These are phyloP conservation scores for Centropus unirufus DNA, from an alignment of 2,113 vertebrate species.

Conservation along the genomic window DNA sequence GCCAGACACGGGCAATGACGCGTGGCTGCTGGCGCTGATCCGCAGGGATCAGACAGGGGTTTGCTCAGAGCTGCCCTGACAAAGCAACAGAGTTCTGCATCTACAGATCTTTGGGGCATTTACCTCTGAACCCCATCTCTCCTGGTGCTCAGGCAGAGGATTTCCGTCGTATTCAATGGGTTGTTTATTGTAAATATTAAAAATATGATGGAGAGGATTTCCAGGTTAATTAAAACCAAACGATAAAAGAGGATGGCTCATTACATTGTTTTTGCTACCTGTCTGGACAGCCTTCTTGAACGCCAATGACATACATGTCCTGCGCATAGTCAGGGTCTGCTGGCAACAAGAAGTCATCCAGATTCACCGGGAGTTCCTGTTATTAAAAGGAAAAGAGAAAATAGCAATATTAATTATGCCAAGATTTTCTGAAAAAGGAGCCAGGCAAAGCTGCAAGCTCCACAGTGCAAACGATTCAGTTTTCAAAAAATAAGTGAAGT, in stretches of 20 bases:
- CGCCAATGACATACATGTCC: conserved; percentile 93
- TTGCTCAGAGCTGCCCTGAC: background rate
- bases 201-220: background rate
- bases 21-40: fast-evolving
- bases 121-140: background rate
- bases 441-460: background rate
- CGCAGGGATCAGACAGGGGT: background rate
- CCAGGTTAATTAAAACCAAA: background rate
- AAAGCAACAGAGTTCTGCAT: background rate
- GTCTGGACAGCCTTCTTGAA: conserved; percentile 97
- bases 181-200: background rate
- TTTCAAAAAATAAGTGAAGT: background rate
- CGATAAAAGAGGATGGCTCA: conserved; percentile 11
- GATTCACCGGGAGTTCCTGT: conserved; percentile 86
- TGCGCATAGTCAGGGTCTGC: conserved; percentile 91
- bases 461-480: background rate
- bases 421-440: background rate
- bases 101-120: background rate
- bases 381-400: background rate
- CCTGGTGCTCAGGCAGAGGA: background rate
- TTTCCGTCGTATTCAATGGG: background rate
- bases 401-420: background rate
- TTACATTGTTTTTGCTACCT: conserved; percentile 79
- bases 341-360: conserved; percentile 93
- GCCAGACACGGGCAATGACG: background rate